Evolutionary conservation across 2,888 invertebrate genomes (phyloP), one percentile per base, ranked within the genome.

Genomic region (Thymelicus lineola): DNA sequence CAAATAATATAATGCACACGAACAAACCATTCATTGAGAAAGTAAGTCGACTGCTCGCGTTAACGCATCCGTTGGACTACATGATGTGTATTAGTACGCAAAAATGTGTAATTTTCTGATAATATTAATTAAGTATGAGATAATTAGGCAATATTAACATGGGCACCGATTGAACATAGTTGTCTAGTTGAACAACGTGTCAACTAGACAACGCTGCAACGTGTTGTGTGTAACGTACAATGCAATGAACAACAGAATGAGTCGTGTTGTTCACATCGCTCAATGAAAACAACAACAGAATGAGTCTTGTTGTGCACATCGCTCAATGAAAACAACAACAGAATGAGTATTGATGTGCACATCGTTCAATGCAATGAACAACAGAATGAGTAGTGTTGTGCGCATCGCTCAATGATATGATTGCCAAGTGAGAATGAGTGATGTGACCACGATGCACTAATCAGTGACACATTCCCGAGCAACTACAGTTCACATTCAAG

Each of bases 401-500:
- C 10, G 35, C 17, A 20, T 59, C 20, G 58, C 17, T 50, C 42
- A 66, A 70, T 57, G 60, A 66, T 67, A 61, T 60, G 60, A 46
- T 67, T 42, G 57, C 45, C 20, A 64, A 66, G 67, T 72, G 70
- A 67, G 66, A 72, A 68, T 72, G 71, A 73, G 58, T 72, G 73
- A 73, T 10, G 58, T 75, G 74, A 78, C 75, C 79, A 84, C 79
- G 81, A 81, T 85, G 84, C 81, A 80, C 76, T 82, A 80, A 79
- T 77, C 81, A 60, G 77, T 82, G 81, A 83, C 78, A 80, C 90
- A 89, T 89, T 90, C 86, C 82, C 81, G 80, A 81, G 73, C 80
- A 66, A 81, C 91, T 90, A 93, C 88, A 90, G 89, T 89, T 88
- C 89, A 91, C 91, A 93, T 90, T 88, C 87, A 90, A 75, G 83